Evolutionary conservation across 2,113 vertebrate species (phyloP).

Genomic region (Lasiurus cinereus): DNA sequence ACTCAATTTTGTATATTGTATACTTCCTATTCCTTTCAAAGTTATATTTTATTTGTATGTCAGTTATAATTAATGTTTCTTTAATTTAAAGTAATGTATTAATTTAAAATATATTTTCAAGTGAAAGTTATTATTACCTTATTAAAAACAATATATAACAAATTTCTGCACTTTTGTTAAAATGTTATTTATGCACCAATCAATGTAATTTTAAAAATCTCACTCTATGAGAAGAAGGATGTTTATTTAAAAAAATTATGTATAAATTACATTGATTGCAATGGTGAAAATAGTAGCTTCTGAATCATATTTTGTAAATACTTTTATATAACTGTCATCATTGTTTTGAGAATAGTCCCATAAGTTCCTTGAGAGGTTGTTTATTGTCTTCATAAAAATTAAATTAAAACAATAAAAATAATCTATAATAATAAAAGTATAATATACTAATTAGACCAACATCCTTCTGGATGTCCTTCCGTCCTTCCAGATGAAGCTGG

Average conservation of each 20-base stretch:
- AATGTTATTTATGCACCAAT: neutral
- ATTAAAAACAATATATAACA: neutral
- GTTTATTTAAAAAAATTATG: slow-evolving; percentile 1
- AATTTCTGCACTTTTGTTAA: neutral
- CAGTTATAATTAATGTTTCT: neutral
- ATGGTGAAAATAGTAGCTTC: neutral
- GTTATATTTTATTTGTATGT: neutral
- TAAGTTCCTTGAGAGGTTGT: neutral
- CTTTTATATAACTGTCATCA: neutral
- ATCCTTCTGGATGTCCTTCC: too few relatives aligned
- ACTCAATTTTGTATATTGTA: neutral
- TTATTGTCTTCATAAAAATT: neutral
- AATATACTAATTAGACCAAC: too few relatives aligned
- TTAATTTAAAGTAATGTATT: neutral
- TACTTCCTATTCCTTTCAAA: neutral
- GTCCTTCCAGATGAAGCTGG: too few relatives aligned
- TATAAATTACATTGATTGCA: neutral
- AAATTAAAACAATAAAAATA: neutral
- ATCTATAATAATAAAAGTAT: too few relatives aligned
- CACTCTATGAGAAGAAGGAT: neutral
- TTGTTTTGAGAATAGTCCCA: neutral
- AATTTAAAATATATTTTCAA: neutral
- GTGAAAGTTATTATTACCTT: neutral
- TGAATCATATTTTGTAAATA: neutral
- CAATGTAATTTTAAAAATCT: neutral